phyloP scores from a whole-genome alignment of 2,888 invertebrate genomes.

The Nomada hirtipes region DNA sequence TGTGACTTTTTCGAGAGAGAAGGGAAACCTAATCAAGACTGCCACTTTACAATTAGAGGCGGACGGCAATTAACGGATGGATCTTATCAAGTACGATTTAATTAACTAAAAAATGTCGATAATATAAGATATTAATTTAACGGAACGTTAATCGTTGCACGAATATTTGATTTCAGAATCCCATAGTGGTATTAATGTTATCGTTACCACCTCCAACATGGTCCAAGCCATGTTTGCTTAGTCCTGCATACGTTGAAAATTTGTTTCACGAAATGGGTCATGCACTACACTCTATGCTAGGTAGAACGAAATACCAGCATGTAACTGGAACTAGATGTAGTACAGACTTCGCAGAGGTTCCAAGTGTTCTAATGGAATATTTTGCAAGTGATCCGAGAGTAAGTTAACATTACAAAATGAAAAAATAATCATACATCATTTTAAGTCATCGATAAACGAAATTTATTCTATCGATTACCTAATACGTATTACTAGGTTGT shows the following conservation, averaged over 20 bases:
- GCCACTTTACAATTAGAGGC: conserved; percentile 99
- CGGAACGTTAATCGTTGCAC: neutral
- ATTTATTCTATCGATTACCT: conserved; percentile 6
- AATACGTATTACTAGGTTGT: conserved; percentile 87
- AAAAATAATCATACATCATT: neutral
- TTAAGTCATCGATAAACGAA: neutral
- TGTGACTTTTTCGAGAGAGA: conserved; percentile 97
- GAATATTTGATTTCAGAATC: conserved; percentile 86
- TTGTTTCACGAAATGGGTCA: conserved; percentile 99
- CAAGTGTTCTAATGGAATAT: conserved; percentile 99
- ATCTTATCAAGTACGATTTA: conserved; percentile 89
- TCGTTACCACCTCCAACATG: conserved; percentile 92
- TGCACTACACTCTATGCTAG: conserved; percentile 99
- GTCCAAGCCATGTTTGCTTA: conserved; percentile 91
- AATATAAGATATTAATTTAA: conserved; percentile 9
- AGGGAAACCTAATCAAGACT: conserved; percentile 98
- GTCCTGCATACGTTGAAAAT: conserved; percentile 95
- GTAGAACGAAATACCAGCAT: conserved; percentile 97
- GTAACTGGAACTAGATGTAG: conserved; percentile 98
- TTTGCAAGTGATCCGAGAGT: conserved; percentile 95
- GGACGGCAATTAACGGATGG: conserved; percentile 92
- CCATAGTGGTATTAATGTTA: conserved; percentile 96
- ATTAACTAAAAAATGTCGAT: conserved; percentile 25
- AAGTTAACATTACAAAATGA: conserved; percentile 50
- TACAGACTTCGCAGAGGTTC: conserved; percentile 99